Evolutionary conservation across 1,140 invertebrate species (phyloP).

Genomic region (Grapholita molesta): DNA sequence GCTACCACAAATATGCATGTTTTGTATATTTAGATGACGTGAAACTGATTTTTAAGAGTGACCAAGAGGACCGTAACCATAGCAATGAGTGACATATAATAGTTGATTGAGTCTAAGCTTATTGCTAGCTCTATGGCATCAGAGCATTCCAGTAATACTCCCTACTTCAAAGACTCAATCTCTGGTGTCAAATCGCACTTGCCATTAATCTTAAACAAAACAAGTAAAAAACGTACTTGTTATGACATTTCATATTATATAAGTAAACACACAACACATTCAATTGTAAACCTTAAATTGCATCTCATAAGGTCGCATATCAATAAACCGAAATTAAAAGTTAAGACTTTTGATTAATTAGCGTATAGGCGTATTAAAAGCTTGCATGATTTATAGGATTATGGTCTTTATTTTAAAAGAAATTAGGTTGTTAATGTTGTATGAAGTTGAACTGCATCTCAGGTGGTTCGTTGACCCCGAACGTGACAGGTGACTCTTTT

Average conservation of each 20-base stretch:
- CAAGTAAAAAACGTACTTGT: not conserved
- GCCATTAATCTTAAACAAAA: not conserved
- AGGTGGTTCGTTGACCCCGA: not conserved
- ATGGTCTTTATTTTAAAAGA: not conserved
- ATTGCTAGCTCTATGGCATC: too few species aligned
- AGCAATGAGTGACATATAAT: too few species aligned
- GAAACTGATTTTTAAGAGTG: too few species aligned
- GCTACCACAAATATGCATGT: too few species aligned
- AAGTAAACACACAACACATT: not conserved
- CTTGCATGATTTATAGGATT: not conserved
- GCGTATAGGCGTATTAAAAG: not conserved
- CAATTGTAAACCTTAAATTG: not conserved
- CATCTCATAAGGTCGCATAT: not conserved
- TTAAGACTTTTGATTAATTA: not conserved
- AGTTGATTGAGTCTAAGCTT: too few species aligned
- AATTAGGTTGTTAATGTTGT: not conserved
- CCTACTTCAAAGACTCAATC: too few species aligned
- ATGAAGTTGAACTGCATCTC: not conserved
- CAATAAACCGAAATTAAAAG: not conserved
- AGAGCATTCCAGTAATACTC: too few species aligned
- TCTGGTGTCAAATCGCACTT: not conserved
- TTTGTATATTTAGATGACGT: too few species aligned
- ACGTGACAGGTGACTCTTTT: conserved; percentile 12
- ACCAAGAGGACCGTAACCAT: too few species aligned
- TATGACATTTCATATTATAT: not conserved